These are phyloP conservation scores for Drosophila teissieri DNA, from an alignment of 1,140 invertebrate species.

Conservation along the genomic window DNA sequence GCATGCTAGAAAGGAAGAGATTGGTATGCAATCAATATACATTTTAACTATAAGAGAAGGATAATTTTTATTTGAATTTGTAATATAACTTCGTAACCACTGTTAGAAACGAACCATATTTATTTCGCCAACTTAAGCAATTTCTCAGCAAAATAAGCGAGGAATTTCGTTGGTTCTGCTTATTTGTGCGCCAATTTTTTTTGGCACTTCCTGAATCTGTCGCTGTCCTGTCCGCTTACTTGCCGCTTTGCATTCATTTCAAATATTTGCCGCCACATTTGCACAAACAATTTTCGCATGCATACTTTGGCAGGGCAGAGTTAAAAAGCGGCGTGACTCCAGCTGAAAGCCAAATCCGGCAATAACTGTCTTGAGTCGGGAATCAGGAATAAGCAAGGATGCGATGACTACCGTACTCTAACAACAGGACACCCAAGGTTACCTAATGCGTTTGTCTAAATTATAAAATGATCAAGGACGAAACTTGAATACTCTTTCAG, in stretches of 20 bases:
- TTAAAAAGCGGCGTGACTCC: conserved; percentile 22
- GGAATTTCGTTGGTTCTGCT: conserved; percentile 31
- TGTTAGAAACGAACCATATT: not conserved
- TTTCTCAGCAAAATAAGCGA: conserved; percentile 4
- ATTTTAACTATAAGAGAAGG: no score
- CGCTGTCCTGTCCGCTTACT: conserved; percentile 65
- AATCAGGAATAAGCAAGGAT: conserved; percentile 47
- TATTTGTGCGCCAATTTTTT: conserved; percentile 43
- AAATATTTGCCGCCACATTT: conserved; percentile 77
- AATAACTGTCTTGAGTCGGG: conserved; percentile 54
- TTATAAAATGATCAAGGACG: conserved; percentile 24
- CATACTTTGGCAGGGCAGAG: conserved; percentile 58
- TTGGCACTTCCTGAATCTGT: conserved; percentile 61
- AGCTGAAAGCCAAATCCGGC: conserved; percentile 27
- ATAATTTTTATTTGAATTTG: no score
- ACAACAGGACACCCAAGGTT: conserved; percentile 53
- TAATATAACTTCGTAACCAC: not conserved
- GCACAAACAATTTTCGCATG: conserved; percentile 71
- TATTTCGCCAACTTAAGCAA: conserved; percentile 10
- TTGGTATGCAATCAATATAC: no score
- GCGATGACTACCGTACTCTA: conserved; percentile 8
- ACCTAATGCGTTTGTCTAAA: conserved; percentile 73
- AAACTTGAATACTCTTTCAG: conserved; percentile 1
- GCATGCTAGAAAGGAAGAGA: not conserved
- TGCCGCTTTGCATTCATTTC: conserved; percentile 76